These are phyloP conservation scores for Oscarella lobularis DNA, from an alignment of 37 sponge, comb jelly and placozoan genomes.

Conservation along the genomic window DNA sequence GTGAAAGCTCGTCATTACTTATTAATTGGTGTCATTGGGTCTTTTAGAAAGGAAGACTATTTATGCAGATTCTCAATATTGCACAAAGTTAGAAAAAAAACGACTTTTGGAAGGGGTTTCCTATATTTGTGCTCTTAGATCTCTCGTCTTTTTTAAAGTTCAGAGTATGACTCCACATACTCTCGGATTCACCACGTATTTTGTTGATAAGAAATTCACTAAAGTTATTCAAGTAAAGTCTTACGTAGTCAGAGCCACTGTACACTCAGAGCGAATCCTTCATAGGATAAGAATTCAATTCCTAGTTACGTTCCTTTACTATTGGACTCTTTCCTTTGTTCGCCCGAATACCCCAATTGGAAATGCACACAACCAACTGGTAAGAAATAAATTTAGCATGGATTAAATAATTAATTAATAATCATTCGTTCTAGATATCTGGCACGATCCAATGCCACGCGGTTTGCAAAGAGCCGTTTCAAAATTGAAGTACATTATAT, in stretches of 20 bases:
- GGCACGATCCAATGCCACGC: neutral
- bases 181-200: neutral
- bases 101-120: too few relatives aligned
- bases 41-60: neutral
- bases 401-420: too few relatives aligned
- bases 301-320: neutral
- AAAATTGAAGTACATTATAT: neutral
- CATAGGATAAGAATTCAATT: neutral
- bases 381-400: too few relatives aligned
- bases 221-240: too few relatives aligned
- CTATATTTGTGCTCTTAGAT: slow-evolving; percentile 2
- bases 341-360: neutral
- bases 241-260: too few relatives aligned
- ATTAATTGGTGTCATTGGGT: neutral
- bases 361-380: too few relatives aligned
- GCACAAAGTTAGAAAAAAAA: neutral
- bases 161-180: neutral
- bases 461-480: neutral
- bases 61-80: neutral
- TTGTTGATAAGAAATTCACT: neutral
- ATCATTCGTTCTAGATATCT: neutral
- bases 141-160: neutral
- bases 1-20: neutral
- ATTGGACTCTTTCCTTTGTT: neutral
- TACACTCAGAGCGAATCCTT: too few relatives aligned